Evolutionary conservation across 2,113 vertebrate genomes (phyloP), one percentile per base, ranked within the genome.

Genomic region (Piliocolobus tephrosceles): DNA sequence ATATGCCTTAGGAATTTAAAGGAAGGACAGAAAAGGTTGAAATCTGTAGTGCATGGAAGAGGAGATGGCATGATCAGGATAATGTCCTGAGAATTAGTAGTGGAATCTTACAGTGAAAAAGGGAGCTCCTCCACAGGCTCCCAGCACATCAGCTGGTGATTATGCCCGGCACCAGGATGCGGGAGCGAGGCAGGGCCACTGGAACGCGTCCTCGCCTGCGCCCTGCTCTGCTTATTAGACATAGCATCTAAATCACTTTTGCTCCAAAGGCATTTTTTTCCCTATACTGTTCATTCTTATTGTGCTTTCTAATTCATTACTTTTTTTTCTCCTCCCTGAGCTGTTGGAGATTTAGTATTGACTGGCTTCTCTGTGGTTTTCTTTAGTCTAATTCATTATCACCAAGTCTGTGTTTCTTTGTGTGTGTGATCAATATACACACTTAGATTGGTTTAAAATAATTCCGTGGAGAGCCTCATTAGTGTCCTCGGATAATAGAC

Each of bases 141-240:
- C 58, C 10, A 30, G 4, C 38, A 11, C 2, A 0, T 10, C 16
- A 0, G 6, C 73, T n/a, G 25, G n/a, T 10, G 8, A 17, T 38
- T 32, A 4, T 13, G 3, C n/a, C 14, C 2, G 12, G 79, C 50
- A 2, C 4, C 4, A 2, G 38, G 58, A 1, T 5, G 12, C 86
- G 0, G 2, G 47, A 6, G 25, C 6, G 18, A 18, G n/a, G 27
- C 4, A 4, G 2, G 0, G 12, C 4, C 0, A 25, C 7, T 1
- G 40, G 17, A 8, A 22, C 20, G 2, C 0, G 0, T 43, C 95
- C 22, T 14, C 40, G 2, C n/a, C 38, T 2, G 16, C 8, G 12
- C 6, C 68, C 84, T 3, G 2, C 73, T 88, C 66, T 17, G 18
- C 64, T 43, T 5, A 43, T 52, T n/a, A 43, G 35, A 61, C 8